phyloP scores from a whole-genome alignment of 2,888 invertebrate species.

The Agapostemon virescens region DNA sequence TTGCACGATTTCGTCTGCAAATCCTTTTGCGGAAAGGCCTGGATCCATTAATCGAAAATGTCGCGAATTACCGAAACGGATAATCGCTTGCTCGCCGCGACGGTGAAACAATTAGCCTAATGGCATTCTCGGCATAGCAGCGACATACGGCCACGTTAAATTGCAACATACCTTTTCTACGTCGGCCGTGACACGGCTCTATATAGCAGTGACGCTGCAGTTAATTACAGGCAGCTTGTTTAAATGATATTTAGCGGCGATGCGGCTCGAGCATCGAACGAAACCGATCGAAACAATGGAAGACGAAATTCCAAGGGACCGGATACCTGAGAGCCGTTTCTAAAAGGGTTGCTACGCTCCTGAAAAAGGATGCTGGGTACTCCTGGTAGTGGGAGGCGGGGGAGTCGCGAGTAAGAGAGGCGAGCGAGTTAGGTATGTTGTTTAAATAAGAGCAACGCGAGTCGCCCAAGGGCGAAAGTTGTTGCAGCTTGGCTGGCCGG shows the following conservation, averaged over 20 bases:
- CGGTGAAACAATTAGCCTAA: neutral
- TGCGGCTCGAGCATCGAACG: neutral
- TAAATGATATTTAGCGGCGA: neutral
- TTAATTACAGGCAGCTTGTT: neutral
- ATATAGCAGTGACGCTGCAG: conserved; percentile 1
- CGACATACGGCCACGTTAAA: neutral
- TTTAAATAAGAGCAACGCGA: conserved; percentile 79
- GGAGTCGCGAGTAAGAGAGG: conserved; percentile 74
- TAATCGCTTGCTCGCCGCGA: neutral
- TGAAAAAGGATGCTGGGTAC: conserved; percentile 67
- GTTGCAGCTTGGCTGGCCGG: conserved; percentile 68
- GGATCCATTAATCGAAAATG: neutral
- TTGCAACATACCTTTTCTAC: conserved; percentile 2
- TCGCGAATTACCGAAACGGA: neutral
- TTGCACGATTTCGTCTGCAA: no score
- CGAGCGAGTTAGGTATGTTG: conserved; percentile 79
- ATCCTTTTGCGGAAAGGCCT: no score
- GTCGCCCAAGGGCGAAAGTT: conserved; percentile 78
- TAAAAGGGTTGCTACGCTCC: conserved; percentile 64
- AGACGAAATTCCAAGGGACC: conserved; percentile 1
- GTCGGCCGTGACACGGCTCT: neutral
- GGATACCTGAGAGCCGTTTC: neutral
- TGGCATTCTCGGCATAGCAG: neutral
- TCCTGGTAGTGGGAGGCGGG: conserved; percentile 71
- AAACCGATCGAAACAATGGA: neutral